A percentile compares a stretch with the other conserved stretches of the same genome.
These are phyloP conservation scores for Sminthopsis crassicaudata DNA, from an alignment of 2,113 vertebrate genomes.

Conservation along the genomic window DNA sequence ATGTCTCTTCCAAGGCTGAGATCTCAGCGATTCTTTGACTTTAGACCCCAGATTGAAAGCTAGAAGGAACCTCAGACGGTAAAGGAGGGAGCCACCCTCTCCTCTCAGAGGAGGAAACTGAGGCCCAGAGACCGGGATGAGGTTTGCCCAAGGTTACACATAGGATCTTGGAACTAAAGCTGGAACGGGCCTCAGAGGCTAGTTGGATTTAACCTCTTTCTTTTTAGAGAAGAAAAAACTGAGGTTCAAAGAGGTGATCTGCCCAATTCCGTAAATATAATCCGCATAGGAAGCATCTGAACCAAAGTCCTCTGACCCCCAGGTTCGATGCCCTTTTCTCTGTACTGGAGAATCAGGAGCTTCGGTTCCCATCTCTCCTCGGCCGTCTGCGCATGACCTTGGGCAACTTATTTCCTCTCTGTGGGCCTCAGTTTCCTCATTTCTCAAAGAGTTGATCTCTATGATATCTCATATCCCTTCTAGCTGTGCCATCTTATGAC, in stretches of 20 bases:
- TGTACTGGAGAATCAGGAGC: too few relatives aligned
- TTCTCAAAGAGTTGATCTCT: neutral
- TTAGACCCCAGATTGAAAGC: neutral
- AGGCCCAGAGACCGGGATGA: too few relatives aligned
- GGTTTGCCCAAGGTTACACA: too few relatives aligned
- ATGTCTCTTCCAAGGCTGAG: neutral
- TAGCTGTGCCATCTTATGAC: neutral
- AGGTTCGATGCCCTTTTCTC: neutral
- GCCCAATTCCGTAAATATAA: neutral
- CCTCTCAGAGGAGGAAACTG: too few relatives aligned
- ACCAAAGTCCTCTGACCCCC: neutral
- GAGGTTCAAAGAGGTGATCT: neutral
- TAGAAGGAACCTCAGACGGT: too few relatives aligned
- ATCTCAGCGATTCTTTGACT: neutral
- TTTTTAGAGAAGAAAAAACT: neutral
- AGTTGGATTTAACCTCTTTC: too few relatives aligned
- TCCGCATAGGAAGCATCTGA: neutral
- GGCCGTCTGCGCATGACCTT: neutral
- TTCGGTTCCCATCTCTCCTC: neutral
- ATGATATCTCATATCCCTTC: neutral
- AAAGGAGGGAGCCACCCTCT: too few relatives aligned
- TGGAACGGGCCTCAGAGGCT: too few relatives aligned
- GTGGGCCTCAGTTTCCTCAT: neutral
- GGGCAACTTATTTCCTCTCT: neutral
- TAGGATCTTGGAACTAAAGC: too few relatives aligned